Evolutionary conservation across 1,140 invertebrate species (phyloP).

Genomic region (Drosophila virilis): DNA sequence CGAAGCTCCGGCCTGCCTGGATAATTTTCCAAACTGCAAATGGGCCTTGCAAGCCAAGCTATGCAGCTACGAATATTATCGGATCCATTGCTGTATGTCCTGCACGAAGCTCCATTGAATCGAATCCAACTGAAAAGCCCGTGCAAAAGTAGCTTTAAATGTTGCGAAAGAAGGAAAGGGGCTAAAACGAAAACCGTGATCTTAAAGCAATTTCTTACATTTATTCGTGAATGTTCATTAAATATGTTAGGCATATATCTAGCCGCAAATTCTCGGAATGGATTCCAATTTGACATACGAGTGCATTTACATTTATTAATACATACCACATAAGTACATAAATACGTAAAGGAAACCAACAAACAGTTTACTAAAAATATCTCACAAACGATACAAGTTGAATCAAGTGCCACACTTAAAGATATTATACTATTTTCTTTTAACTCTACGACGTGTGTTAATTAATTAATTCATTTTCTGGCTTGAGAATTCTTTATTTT

Average conservation of each 20-base stretch:
- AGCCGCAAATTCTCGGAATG: constrained; percentile 45
- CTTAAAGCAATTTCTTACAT: constrained; percentile 41
- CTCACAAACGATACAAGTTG: constrained; percentile 20
- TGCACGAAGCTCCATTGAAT: constrained; percentile 47
- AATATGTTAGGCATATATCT: constrained; percentile 17
- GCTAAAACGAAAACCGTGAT: constrained; percentile 37
- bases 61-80: constrained; percentile 92
- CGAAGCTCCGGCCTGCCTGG: constrained; percentile 86
- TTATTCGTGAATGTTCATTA: constrained; percentile 37
- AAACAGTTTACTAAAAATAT: constrained; percentile 36
- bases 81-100: constrained; percentile 89
- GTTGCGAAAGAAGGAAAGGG: constrained; percentile 22
- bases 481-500: no score
- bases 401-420: constrained; percentile 32
- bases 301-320: constrained; percentile 48
- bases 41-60: constrained; percentile 91
- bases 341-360: constrained; percentile 26
- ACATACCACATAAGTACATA: constrained; percentile 27
- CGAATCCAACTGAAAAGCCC: neutral
- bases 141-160: constrained; percentile 28
- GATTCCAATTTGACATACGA: constrained; percentile 42
- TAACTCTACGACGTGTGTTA: constrained; percentile 3
- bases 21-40: constrained; percentile 90
- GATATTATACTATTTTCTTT: constrained; percentile 33
- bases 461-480: no score